phyloP scores from a whole-genome alignment of 1,140 invertebrate species.

The Trachymyrmex cornetzi region DNA sequence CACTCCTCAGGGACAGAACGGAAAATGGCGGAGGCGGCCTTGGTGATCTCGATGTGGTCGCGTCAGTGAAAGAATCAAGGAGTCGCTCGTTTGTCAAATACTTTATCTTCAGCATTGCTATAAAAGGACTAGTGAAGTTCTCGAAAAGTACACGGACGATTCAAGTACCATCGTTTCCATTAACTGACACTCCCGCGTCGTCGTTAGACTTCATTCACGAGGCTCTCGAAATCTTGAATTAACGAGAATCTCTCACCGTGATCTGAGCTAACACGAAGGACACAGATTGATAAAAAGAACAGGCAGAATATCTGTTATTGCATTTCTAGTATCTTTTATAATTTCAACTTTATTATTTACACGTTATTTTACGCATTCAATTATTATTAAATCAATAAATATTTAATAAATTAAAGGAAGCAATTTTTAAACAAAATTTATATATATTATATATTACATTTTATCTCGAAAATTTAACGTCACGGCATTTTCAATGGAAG shows the following conservation, averaged over 20 bases:
- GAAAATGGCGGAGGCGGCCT: conserved; percentile 25
- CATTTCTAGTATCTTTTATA: not conserved
- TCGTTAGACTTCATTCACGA: conserved; percentile 72
- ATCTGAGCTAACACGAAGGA: not conserved
- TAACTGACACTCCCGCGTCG: conserved; percentile 65
- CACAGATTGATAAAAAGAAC: not conserved
- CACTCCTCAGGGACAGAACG: not conserved
- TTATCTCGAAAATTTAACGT: not conserved
- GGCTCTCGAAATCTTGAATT: conserved; percentile 68
- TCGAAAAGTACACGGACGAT: conserved; percentile 65
- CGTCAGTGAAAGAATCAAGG: conserved; percentile 64
- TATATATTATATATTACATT: not conserved
- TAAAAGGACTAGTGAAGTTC: conserved; percentile 68
- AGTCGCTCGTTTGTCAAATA: conserved; percentile 70
- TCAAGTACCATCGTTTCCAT: conserved; percentile 69
- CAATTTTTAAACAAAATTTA: not conserved
- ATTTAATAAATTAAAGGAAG: not conserved
- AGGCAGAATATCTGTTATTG: not conserved
- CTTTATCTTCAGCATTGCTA: conserved; percentile 60
- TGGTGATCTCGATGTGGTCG: conserved; percentile 16
- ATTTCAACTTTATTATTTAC: not conserved
- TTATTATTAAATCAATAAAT: not conserved
- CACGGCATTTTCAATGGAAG: not conserved
- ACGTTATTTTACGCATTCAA: not conserved
- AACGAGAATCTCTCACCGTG: conserved; percentile 40